Conservation (phyloP, 2,113 vertebrate genomes). For the Edolisoma coerulescens region DNA sequence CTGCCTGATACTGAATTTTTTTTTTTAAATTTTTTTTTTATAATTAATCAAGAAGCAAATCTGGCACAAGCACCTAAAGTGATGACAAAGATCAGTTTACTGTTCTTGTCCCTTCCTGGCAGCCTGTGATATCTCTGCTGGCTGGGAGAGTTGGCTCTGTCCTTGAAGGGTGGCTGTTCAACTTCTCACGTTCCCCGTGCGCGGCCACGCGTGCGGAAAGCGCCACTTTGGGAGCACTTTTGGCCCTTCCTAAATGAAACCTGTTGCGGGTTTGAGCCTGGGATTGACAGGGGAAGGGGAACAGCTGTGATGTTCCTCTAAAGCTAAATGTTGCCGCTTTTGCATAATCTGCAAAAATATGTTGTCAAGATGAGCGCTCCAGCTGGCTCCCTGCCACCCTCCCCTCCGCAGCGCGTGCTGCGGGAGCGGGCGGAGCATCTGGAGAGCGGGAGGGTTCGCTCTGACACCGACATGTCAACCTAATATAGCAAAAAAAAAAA, state of each 20-base stretch:
- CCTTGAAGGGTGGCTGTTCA: neutral
- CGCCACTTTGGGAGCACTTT: neutral
- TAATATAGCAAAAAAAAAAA: neutral
- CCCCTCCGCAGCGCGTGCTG: neutral
- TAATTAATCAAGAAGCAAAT: conserved; percentile 2
- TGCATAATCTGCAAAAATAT: conserved; percentile 54
- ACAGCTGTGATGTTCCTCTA: conserved; percentile 49
- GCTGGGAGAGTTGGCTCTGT: neutral
- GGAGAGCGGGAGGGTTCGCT: neutral
- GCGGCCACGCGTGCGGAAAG: accelerated
- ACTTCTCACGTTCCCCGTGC: accelerated
- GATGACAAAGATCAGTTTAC: neutral
- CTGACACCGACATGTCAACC: neutral
- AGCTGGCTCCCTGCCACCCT: conserved; percentile 24
- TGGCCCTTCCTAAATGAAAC: neutral
- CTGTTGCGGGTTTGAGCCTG: neutral
- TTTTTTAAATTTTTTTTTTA: neutral
- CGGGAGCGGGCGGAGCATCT: neutral
- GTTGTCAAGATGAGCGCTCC: conserved; percentile 30
- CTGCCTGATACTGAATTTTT: neutral
- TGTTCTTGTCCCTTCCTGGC: neutral
- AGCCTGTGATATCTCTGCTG: neutral
- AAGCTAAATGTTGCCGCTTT: conserved; percentile 28
- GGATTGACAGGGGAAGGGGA: conserved; percentile 2
- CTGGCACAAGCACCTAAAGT: neutral